These are phyloP conservation scores for Pegea sp. DNA, from an alignment of 23 tunicate species.

Conservation along the genomic window DNA sequence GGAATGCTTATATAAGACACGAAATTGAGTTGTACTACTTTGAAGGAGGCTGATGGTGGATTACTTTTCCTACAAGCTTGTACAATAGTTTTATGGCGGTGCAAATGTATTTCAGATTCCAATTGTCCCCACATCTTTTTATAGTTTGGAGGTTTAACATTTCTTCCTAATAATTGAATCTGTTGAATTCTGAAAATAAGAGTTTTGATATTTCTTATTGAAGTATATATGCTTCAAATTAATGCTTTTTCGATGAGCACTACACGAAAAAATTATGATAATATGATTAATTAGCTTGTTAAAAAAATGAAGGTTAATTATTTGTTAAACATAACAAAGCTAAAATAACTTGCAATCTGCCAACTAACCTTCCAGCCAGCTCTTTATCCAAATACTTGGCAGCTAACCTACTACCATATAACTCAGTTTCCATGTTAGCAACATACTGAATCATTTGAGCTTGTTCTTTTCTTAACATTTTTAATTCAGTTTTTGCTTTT, in stretches of 20 bases:
- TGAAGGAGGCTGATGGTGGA: conserved; percentile 21
- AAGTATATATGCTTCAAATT: too few relatives aligned
- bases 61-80: conserved; percentile 60
- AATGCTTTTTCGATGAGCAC: too few relatives aligned
- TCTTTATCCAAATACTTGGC: conserved; percentile 93
- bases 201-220: conserved; percentile 1
- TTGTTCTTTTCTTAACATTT: conserved; percentile 21
- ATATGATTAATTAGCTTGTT: too few relatives aligned
- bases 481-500: conserved; percentile 17
- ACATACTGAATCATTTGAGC: conserved; percentile 13
- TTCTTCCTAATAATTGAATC: conserved; percentile 79
- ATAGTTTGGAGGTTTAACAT: conserved; percentile 65
- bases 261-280: too few relatives aligned
- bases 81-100: conserved; percentile 91
- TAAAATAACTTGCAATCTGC: neutral
- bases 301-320: too few relatives aligned
- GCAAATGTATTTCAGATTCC: conserved; percentile 90
- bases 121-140: conserved; percentile 93
- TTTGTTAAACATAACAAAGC: too few relatives aligned
- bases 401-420: conserved; percentile 88
- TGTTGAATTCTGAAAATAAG: conserved; percentile 23
- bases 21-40: neutral
- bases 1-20: too few relatives aligned
- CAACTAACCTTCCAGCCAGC: conserved; percentile 86
- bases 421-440: conserved; percentile 43